Percentiles rank a stretch among this genome's conserved stretches.
phyloP scores from a whole-genome alignment of 2,113 vertebrate species.

The Mola mola region DNA sequence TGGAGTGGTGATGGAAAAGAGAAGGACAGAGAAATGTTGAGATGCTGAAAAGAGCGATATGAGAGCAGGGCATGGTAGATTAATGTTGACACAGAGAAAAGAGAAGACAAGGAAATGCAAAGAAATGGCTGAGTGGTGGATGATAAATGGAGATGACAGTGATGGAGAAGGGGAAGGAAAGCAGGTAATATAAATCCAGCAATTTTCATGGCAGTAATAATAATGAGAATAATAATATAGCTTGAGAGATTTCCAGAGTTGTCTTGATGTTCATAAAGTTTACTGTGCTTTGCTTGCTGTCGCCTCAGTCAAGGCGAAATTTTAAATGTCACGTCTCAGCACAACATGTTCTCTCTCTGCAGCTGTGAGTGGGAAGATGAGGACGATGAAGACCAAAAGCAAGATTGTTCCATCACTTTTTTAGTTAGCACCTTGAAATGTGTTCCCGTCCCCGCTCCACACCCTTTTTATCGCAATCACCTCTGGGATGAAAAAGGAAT shows the following conservation, averaged over 20 bases:
- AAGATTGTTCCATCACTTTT: slow-evolving; percentile 64
- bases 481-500: no score
- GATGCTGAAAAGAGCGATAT: slow-evolving; percentile 39
- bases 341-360: slow-evolving; percentile 61
- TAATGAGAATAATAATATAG: no score
- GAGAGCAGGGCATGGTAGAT: slow-evolving; percentile 22
- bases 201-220: slow-evolving; percentile 17
- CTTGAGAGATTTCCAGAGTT: slow-evolving; percentile 21
- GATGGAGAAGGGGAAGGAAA: not conserved
- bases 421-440: slow-evolving; percentile 56
- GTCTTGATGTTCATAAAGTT: slow-evolving; percentile 26
- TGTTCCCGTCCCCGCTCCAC: slow-evolving; percentile 44
- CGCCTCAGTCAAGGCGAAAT: slow-evolving; percentile 40
- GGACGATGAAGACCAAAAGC: slow-evolving; percentile 51
- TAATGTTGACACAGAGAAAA: slow-evolving; percentile 29
- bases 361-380: slow-evolving; percentile 69
- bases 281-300: slow-evolving; percentile 22
- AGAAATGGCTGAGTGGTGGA: slow-evolving; percentile 15
- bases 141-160: slow-evolving; percentile 24
- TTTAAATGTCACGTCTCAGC: slow-evolving; percentile 58
- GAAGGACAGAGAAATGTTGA: slow-evolving; percentile 34
- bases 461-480: not conserved
- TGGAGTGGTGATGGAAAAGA: slow-evolving; percentile 35
- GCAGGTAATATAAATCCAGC: not conserved
- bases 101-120: slow-evolving; percentile 17